These are phyloP conservation scores for Sphinx pinastri DNA, from an alignment of 2,888 invertebrate species.

Conservation along the genomic window DNA sequence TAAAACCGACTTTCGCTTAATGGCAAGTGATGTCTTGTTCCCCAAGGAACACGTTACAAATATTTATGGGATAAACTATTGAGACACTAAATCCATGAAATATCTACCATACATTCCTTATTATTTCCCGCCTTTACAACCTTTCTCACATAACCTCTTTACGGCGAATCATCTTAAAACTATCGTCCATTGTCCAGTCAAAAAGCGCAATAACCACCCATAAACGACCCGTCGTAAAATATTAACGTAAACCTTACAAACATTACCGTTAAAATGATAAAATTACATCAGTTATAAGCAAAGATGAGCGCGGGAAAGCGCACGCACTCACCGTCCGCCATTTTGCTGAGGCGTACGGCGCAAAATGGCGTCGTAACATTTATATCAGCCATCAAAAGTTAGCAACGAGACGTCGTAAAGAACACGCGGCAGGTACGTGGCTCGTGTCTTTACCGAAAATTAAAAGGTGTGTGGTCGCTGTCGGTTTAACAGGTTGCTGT, in stretches of 20 bases:
- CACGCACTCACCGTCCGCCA: constrained; percentile 41
- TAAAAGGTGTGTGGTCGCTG: constrained; percentile 6
- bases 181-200: constrained; percentile 20
- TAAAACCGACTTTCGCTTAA: too few species aligned
- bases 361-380: constrained; percentile 63
- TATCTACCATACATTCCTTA: background rate
- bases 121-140: background rate
- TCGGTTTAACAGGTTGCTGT: background rate
- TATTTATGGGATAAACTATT: too few species aligned
- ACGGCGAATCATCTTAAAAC: constrained; percentile 12
- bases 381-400: constrained; percentile 63
- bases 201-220: constrained; percentile 17
- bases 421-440: constrained; percentile 20
- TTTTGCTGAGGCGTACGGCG: constrained; percentile 41
- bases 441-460: constrained; percentile 11
- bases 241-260: constrained; percentile 38
- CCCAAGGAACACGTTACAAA: too few species aligned
- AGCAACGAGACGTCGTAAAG: constrained; percentile 27
- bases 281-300: constrained; percentile 56
- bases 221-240: constrained; percentile 35
- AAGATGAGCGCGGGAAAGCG: constrained; percentile 58
- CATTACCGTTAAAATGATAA: constrained; percentile 51
- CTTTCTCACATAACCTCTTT: constrained; percentile 13
- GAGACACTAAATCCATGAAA: background rate
- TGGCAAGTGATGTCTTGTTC: too few species aligned